Evolutionary conservation across 2,797 vertebrate genomes (phyloP), one percentile per base, ranked within the genome.

Genomic region (Emys orbicularis): DNA sequence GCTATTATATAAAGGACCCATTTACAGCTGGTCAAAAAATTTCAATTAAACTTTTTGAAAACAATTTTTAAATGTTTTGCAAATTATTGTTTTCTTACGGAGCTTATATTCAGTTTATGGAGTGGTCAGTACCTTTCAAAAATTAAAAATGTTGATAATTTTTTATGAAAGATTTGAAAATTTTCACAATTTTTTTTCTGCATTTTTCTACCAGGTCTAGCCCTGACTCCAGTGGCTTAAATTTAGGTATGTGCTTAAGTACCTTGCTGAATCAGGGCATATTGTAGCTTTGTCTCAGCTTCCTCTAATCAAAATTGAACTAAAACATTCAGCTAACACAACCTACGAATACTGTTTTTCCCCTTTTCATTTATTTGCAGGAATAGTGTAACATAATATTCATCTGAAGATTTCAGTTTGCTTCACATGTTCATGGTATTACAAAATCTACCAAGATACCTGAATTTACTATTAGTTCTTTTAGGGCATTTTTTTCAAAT

Each of bases 1-100:
- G 83, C 93, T 82, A 88, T 4, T 37, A 18, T 94, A 68, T 84
- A 90, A 94, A 47, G 94, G 19, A 34, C 4, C 2, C 9, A 93
- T 23, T 86, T 79, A 68, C 82, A 88, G 34, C 6, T 93, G 90
- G 13, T 31, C 90, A 85, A 84, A 47, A 92, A 92, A 92, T 86
- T 92, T 92, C 4, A 6, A 34, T 68, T 68, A 68, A 13, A 84
- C 77, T 50, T 90, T 84, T 74, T 37, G 5, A 68, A 68, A 89
- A 15, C 59, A 54, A 18, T 90, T 90, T 91, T 82, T 91, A 65
- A 61, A 86, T 13, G 68, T 74, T 44, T 76, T 76, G 25, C 23
- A 29, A 76, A 13, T 47, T 27, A 18, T n/a, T 59, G 41, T 76
- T 47, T 44, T 47, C 12, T 76, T 76, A 59, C 6, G 3, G 27